A percentile compares a stretch with the other conserved stretches of the same genome.
phyloP scores from a whole-genome alignment of 2,797 vertebrate genomes.

The Leptatherina wallacei region DNA sequence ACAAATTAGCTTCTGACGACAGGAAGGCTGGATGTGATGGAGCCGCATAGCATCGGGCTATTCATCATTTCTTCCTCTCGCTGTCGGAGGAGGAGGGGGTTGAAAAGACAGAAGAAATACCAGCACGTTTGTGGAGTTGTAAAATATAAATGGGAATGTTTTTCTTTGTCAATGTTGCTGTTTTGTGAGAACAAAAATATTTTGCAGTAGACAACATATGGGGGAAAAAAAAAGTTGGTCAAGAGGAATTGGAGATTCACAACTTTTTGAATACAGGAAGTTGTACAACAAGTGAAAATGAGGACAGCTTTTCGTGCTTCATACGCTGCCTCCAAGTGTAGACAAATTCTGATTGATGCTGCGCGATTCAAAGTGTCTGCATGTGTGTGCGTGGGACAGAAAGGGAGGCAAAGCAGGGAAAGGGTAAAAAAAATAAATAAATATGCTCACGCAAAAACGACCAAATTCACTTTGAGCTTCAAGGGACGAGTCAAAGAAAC shows the following conservation, averaged over 20 bases:
- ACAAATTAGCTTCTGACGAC: constrained; percentile 69
- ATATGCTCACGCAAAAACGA: constrained; percentile 21
- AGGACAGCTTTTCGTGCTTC: constrained; percentile 19
- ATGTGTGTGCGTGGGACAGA: neutral
- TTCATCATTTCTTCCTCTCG: constrained; percentile 43
- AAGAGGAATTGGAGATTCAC: constrained; percentile 12
- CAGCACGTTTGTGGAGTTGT: constrained; percentile 7
- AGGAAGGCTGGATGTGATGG: constrained; percentile 67
- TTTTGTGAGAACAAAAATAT: neutral
- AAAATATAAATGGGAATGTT: constrained; percentile 11
- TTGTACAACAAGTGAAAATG: constrained; percentile 29
- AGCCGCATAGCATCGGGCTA: constrained; percentile 51
- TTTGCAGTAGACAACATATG: neutral
- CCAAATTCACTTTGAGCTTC: constrained; percentile 40
- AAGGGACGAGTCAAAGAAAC: constrained; percentile 22
- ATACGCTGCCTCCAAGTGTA: constrained; percentile 11
- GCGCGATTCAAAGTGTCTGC: constrained; percentile 17
- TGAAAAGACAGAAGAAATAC: constrained; percentile 27
- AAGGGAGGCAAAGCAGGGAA: neutral
- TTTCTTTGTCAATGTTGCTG: neutral
- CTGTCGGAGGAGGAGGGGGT: constrained; percentile 8
- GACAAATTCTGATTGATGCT: constrained; percentile 45
- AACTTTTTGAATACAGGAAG: constrained; percentile 28
- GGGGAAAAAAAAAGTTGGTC: constrained; percentile 14
- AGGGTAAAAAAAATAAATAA: neutral